Percentiles rank a stretch among this genome's conserved stretches.
Conservation (phyloP, 1,140 invertebrate species). For the Ceratitis capitata region DNA sequence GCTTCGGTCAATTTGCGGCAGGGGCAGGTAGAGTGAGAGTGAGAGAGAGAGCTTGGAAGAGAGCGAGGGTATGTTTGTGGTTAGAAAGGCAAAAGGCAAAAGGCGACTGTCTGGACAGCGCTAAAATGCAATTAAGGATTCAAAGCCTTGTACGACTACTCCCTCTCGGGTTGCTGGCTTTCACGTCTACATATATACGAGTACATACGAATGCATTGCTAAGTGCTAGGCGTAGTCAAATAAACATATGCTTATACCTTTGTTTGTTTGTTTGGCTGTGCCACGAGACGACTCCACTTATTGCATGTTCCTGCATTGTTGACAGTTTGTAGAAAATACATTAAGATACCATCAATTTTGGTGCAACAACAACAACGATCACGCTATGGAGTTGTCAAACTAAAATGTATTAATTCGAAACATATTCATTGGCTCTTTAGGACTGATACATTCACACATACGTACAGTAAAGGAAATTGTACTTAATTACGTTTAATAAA, state of each 20-base stretch:
- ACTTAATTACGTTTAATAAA: too few species aligned
- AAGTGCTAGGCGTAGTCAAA: neutral
- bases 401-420: neutral
- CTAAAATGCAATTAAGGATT: slow-evolving; percentile 27
- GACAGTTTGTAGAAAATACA: neutral
- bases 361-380: neutral
- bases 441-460: too few species aligned
- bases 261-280: neutral
- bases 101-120: slow-evolving; percentile 22
- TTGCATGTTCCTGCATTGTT: neutral
- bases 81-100: too few species aligned
- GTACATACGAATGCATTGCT: too few species aligned
- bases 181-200: neutral
- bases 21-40: neutral
- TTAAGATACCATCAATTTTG: neutral
- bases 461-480: too few species aligned
- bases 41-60: neutral
- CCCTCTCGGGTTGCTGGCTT: neutral
- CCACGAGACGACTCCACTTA: neutral
- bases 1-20: neutral
- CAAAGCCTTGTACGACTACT: slow-evolving; percentile 14
- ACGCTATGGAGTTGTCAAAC: neutral
- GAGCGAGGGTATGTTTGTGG: too few species aligned
- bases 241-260: neutral
- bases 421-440: neutral